Base-by-base conservation (phyloP, 2,888 invertebrate species). In the Andrena camellia region DNA sequence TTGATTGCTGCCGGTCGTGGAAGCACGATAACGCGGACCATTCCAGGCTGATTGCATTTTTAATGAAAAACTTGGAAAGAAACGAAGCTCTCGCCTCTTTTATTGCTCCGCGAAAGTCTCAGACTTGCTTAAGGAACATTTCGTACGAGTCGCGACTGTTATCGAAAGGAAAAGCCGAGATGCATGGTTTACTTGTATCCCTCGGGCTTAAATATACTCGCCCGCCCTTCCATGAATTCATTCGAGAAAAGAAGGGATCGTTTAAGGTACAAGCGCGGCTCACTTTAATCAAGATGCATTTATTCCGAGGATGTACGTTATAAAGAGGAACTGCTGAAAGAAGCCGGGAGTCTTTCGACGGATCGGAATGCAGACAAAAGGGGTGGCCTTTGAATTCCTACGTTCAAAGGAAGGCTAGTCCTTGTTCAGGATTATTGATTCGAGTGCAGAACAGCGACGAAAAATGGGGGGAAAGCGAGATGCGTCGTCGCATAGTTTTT, bases 401-500 rank as follows among this genome's bases (percentile, higher is more conserved):
- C 57, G 76, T 59, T 81, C 63, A 69, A 81, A 81, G 83, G 64
- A 69, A 72, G 73, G 69, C 48, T 69, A 33, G 63, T 80, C 80
- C 80, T 80, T 72, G 75, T 73, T 71, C 64, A 69, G 72, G 78
- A 78, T 73, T 84, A 84, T 84, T 78, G 84, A 84, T 84, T 83
- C 63, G 79, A 60, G 73, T 70, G 78, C 69, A 13, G 42, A 23
- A 26, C 2, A 59, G 75, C 67, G 78, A 67, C 50, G 60, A 69
- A 74, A 71, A 74, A 60, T 54, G 20, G 29, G 42, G 29, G 48
- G 33, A 60, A 67, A 52, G 26, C 48, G 75, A 62, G 76, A 59
- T 50, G 60, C 72, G 48, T 64, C 52, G 72, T 72, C 75, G 20
- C 81, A 81, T 26, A 81, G 76, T 81, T 76, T 76, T 81, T 69